Evolutionary conservation across 2,797 vertebrate species (phyloP), one percentile per base, ranked within the genome.

Genomic region (Balearica regulorum): DNA sequence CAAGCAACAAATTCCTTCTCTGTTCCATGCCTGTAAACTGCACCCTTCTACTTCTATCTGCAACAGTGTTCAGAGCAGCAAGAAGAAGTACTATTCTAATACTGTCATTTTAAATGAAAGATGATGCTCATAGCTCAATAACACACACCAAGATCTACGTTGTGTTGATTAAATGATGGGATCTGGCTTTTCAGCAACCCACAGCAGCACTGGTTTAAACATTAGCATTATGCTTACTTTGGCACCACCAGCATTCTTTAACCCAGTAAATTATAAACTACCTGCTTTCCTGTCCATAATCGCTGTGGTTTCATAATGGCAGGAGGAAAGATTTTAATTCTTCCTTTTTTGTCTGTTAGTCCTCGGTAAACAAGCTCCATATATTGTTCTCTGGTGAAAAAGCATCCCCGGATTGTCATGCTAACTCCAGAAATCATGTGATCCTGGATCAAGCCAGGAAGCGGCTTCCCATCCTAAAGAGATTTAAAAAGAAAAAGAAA

Each of bases 211-310:
- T 65, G 6, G 4, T 64, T 87, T 62, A 39, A 78, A 29, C 37
- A 48, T 25, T 3, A 79, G 12, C 11, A n/a, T 39, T 41, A 44
- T 58, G 31, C 33, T 92, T 61, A 26, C 43, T 84, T 53, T 33
- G 53, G 26, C 79, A 66, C 9, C 33, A 71, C 2, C 26, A 43
- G 28, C 13, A 46, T 60, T 84, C 62, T 62, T 85, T 26, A 83
- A 43, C 6, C 11, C 55, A 44, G 7, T 29, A 57, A 48, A 46
- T 55, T 4, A 92, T 84, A 39, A 81, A 60, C 66, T 97, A 99
- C 99, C 99, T 99, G 99, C 85, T 99, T 99, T 78, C 99, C 99
- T 3, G 99, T 99, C 99, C 99, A 99, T 10, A 99, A 98, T 1
- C 20, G 91, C 46, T 97, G 97, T 4, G 99, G 99, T 93, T 99